Conservation (phyloP, 2,797 vertebrate genomes). For the Petrocephalus sullivani region DNA sequence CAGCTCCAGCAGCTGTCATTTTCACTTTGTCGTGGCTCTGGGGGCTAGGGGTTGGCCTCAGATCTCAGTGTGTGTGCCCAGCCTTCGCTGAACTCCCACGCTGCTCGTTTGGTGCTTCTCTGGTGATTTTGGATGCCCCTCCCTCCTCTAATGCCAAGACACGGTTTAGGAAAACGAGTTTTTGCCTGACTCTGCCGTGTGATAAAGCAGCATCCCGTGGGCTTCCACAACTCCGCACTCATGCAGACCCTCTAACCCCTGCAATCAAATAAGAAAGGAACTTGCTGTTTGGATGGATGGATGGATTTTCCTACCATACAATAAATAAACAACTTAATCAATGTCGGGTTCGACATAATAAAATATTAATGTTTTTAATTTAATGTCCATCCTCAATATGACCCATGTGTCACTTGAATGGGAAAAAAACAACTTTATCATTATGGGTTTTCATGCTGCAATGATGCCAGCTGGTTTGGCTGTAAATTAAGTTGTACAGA, state of each 20-base stretch:
- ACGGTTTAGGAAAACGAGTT: not conserved
- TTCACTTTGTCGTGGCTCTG: not conserved
- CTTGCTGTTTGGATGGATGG: constrained; percentile 1
- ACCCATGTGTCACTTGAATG: not conserved
- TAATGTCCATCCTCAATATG: not conserved
- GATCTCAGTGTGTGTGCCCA: constrained; percentile 3
- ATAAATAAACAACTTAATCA: not conserved
- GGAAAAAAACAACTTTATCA: not conserved
- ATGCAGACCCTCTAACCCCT: not conserved
- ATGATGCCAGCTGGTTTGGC: constrained; percentile 9
- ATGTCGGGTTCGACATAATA: not conserved
- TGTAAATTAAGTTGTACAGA: not conserved
- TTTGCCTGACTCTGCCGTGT: not conserved
- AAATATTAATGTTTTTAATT: constrained; percentile 7
- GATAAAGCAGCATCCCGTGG: not conserved
- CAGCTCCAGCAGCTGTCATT: not conserved
- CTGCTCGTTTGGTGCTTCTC: not conserved
- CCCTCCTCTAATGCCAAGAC: constrained; percentile 1
- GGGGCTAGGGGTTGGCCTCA: not conserved
- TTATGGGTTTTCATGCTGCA: not conserved
- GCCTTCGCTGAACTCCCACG: not conserved
- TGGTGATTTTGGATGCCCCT: not conserved
- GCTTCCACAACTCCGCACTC: not conserved
- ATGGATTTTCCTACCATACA: not conserved
- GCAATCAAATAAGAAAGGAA: not conserved